phyloP scores from a whole-genome alignment of 2,113 vertebrate species.

The Arothron firmamentum region DNA sequence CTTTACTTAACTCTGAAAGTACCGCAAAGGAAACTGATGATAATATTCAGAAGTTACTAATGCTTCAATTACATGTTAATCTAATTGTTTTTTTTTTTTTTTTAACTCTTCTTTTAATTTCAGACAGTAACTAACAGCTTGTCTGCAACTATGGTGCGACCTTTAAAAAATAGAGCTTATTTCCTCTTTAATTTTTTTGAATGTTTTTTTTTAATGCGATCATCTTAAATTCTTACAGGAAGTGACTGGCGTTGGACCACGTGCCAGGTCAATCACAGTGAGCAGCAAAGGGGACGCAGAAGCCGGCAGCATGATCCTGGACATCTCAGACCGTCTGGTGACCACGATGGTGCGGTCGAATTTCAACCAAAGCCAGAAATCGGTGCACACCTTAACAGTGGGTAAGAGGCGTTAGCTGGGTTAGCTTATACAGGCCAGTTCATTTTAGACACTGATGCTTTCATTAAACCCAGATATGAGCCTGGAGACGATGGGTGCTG shows the following conservation, averaged over 20 bases:
- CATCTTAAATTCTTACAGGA: constrained; percentile 21
- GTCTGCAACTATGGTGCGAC: constrained; percentile 42
- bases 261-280: background rate
- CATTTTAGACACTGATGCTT: background rate
- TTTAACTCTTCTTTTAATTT: constrained; percentile 1
- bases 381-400: constrained; percentile 28
- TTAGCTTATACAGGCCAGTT: background rate
- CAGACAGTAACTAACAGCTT: constrained; percentile 49
- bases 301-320: constrained; percentile 49
- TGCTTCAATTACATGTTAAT: background rate
- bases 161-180: too few species aligned
- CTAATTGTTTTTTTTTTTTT: background rate
- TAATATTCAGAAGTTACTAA: background rate
- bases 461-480: constrained; percentile 47
- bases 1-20: background rate
- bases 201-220: background rate
- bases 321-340: constrained; percentile 45
- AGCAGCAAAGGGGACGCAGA: constrained; percentile 29
- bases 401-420: constrained; percentile 32
- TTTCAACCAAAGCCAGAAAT: constrained; percentile 11
- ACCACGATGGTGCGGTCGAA: constrained; percentile 10
- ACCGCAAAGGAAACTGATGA: background rate
- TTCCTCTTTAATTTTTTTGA: background rate
- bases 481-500: constrained; percentile 26
- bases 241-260: constrained; percentile 45